Conservation (phyloP, 2,797 vertebrate species). For the Gymnothorax reevesii region DNA sequence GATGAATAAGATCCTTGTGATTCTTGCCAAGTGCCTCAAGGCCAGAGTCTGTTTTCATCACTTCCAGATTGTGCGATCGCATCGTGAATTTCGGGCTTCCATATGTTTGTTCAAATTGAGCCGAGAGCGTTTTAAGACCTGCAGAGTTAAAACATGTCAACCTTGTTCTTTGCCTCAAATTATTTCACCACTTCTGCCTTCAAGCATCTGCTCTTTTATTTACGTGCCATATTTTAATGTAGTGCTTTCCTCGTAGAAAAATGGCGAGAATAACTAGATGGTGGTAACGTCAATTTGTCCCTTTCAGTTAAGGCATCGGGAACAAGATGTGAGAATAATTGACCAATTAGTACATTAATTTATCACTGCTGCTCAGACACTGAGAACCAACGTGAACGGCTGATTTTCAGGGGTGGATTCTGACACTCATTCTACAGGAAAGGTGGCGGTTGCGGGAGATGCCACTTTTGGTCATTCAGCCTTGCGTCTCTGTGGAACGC, state of each 20-base stretch:
- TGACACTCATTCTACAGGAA: background rate
- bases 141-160: background rate
- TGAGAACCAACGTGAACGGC: background rate
- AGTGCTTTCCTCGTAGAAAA: background rate
- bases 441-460: background rate
- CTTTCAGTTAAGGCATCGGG: background rate
- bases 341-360: background rate
- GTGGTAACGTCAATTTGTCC: background rate
- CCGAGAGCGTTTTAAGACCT: background rate
- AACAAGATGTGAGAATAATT: background rate
- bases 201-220: too few species aligned
- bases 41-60: background rate
- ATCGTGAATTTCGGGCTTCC: background rate
- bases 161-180: background rate
- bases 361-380: background rate
- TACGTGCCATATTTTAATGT: background rate
- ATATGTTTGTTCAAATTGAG: background rate
- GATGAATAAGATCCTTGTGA: background rate
- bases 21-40: background rate
- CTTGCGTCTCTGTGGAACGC: too few species aligned
- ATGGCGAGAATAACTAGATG: background rate
- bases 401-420: background rate
- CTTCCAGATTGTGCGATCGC: background rate
- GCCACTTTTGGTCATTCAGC: background rate
- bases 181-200: background rate